Evolutionary conservation across 2,797 vertebrate species (phyloP).

Genomic region (Orestias chungarensis): DNA sequence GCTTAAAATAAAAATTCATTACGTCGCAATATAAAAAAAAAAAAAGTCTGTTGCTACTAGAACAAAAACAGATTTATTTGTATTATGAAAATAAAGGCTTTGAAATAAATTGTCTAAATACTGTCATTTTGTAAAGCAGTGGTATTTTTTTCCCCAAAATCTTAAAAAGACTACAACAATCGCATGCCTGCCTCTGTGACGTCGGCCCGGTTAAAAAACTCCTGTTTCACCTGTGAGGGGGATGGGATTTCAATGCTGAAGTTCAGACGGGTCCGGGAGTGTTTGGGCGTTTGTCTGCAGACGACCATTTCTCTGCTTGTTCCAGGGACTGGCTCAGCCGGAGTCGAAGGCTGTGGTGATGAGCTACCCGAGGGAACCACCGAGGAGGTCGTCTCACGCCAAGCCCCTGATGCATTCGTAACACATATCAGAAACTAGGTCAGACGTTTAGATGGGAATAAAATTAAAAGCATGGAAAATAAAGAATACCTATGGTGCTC

Average conservation of each 20-base stretch:
- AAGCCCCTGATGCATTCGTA: conserved; percentile 34
- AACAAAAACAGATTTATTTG: too few relatives aligned
- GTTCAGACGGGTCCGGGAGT: conserved; percentile 83
- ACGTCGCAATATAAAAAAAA: too few relatives aligned
- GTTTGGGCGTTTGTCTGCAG: conserved; percentile 78
- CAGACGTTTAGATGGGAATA: neutral
- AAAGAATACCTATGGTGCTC: conserved; percentile 45
- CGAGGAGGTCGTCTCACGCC: conserved; percentile 42
- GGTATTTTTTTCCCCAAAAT: neutral
- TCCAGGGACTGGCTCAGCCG: conserved; percentile 77
- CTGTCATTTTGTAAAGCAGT: neutral
- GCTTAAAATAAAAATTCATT: neutral
- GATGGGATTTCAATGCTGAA: conserved; percentile 94
- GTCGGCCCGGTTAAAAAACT: neutral
- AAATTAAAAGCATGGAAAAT: neutral
- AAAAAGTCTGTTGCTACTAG: too few relatives aligned
- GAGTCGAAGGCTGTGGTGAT: conserved; percentile 50
- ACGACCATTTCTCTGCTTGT: conserved; percentile 77
- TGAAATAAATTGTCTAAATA: neutral
- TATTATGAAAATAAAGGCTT: too few relatives aligned
- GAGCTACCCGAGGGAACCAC: conserved; percentile 24
- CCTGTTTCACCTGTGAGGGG: conserved; percentile 88
- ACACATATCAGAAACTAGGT: neutral
- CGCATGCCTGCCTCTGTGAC: neutral
- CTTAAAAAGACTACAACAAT: neutral